Conservation (phyloP, 2,113 vertebrate species). For the Pangasianodon hypophthalmus region DNA sequence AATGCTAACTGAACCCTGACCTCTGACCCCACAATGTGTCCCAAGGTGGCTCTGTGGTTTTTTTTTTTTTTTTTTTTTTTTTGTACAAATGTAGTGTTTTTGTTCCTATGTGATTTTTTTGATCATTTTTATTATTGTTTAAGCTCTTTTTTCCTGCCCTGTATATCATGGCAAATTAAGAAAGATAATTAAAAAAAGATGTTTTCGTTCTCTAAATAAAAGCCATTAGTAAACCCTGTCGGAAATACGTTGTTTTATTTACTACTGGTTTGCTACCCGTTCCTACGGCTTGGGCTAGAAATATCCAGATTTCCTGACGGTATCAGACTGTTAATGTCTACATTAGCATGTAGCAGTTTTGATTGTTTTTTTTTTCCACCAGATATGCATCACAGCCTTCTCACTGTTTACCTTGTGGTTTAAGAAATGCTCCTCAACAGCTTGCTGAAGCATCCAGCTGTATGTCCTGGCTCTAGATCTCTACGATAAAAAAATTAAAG, state of each 20-base stretch:
- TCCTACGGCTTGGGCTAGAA: neutral
- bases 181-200: neutral
- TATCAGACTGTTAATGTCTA: too few species aligned
- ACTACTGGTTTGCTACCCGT: neutral
- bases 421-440: too few species aligned
- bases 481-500: too few species aligned
- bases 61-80: conserved; percentile 2
- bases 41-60: neutral
- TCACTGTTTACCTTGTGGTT: too few species aligned
- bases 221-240: neutral
- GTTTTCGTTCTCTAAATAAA: conserved; percentile 42
- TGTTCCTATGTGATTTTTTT: conserved; percentile 3
- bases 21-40: neutral
- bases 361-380: too few species aligned
- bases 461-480: too few species aligned
- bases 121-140: neutral
- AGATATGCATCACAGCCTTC: too few species aligned
- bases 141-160: neutral
- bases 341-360: too few species aligned
- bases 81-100: conserved; percentile 36
- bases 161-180: conserved; percentile 10
- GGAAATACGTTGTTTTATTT: neutral
- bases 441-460: too few species aligned
- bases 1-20: conserved; percentile 80
- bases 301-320: neutral